Evolutionary conservation across 2,797 vertebrate genomes (phyloP).

Genomic region (Phoebastria nigripes): DNA sequence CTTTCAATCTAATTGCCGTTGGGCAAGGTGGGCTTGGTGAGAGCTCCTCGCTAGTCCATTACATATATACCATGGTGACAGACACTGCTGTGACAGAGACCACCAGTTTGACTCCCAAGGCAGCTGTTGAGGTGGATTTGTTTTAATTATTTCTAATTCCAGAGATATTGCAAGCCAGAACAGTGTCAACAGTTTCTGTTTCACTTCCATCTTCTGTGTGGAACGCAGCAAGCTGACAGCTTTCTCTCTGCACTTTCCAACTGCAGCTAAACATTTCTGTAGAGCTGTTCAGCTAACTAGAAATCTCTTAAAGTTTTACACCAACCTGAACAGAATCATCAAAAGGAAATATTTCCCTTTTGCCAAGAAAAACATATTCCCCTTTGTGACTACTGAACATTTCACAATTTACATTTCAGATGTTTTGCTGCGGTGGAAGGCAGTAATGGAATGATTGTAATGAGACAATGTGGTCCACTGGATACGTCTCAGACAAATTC

Average conservation of each 20-base stretch:
- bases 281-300: background rate
- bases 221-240: constrained; percentile 38
- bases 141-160: constrained; percentile 74
- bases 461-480: constrained; percentile 24
- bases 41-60: constrained; percentile 47
- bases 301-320: background rate
- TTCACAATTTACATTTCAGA: constrained; percentile 40
- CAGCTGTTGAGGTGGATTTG: constrained; percentile 76
- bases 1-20: constrained; percentile 65
- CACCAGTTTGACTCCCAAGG: constrained; percentile 85
- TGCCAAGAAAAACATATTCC: background rate
- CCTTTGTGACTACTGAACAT: constrained; percentile 23
- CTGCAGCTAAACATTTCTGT: constrained; percentile 25
- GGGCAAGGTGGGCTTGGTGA: constrained; percentile 60
- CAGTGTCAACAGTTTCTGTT: constrained; percentile 55
- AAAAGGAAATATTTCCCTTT: constrained; percentile 22
- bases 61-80: constrained; percentile 71
- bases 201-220: background rate
- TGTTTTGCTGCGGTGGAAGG: constrained; percentile 48
- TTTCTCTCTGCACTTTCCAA: constrained; percentile 3
- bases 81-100: constrained; percentile 78
- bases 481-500: constrained; percentile 30
- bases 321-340: background rate
- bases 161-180: constrained; percentile 61
- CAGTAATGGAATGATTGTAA: constrained; percentile 51